A percentile compares a stretch with the other conserved stretches of the same genome.
These are phyloP conservation scores for Clostera curtula DNA, from an alignment of 2,888 invertebrate genomes.

Conservation along the genomic window DNA sequence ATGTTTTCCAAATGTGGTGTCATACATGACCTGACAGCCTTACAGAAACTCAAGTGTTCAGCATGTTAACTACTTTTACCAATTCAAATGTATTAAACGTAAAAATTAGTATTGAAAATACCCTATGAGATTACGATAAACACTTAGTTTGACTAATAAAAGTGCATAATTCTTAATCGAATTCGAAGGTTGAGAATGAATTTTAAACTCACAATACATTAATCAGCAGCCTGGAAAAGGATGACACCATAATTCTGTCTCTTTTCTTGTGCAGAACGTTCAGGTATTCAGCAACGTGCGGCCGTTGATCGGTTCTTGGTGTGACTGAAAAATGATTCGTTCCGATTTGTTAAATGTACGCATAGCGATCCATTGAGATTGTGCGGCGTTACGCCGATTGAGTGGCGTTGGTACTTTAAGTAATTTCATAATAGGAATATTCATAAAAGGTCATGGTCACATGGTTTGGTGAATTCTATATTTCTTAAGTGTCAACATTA, in stretches of 20 bases:
- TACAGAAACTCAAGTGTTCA: too few species aligned
- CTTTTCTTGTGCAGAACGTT: background rate
- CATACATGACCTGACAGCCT: too few species aligned
- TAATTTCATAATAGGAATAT: background rate
- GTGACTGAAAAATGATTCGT: slow-evolving; percentile 12
- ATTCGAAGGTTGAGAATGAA: background rate
- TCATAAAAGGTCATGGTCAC: too few species aligned
- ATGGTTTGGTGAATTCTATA: too few species aligned
- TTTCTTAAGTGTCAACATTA: too few species aligned
- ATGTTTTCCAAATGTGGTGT: too few species aligned
- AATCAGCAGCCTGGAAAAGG: slow-evolving; percentile 10
- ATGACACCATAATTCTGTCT: slow-evolving; percentile 4
- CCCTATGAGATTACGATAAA: too few species aligned
- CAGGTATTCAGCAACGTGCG: background rate
- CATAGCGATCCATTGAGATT: slow-evolving; percentile 13
- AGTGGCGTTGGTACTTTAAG: slow-evolving; percentile 7
- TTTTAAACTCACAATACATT: slow-evolving; percentile 14
- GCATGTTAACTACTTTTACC: too few species aligned
- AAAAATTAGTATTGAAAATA: too few species aligned
- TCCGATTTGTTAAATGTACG: slow-evolving; percentile 10
- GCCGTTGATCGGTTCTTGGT: background rate
- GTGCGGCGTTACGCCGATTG: background rate
- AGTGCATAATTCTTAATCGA: too few species aligned
- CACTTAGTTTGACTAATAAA: too few species aligned
- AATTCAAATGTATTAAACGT: too few species aligned